Percentiles rank a stretch among this genome's conserved stretches.
Conservation (phyloP, 2,888 invertebrate genomes). For the Netelia inedita region DNA sequence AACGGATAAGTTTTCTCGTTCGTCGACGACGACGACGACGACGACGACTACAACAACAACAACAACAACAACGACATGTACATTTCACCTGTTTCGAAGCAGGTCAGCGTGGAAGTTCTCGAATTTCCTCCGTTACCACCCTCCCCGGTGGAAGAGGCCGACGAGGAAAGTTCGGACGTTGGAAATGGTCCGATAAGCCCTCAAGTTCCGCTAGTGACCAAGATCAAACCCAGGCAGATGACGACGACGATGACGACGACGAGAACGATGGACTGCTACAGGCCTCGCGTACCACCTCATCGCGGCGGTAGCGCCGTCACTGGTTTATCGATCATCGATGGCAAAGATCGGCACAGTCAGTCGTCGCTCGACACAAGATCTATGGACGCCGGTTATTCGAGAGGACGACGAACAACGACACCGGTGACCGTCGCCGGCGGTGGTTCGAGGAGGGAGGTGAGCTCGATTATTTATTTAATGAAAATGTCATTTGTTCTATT, state of each 20-base stretch:
- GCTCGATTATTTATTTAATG: slow-evolving; percentile 44
- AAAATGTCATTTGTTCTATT: neutral
- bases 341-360: slow-evolving; percentile 83
- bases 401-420: slow-evolving; percentile 79
- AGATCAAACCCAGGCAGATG: slow-evolving; percentile 74
- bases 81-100: too few relatives aligned
- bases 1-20: too few relatives aligned
- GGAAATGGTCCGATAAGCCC: slow-evolving; percentile 76
- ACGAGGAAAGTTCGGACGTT: slow-evolving; percentile 91
- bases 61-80: too few relatives aligned
- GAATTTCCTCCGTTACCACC: slow-evolving; percentile 93
- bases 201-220: slow-evolving; percentile 71
- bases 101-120: slow-evolving; percentile 88
- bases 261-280: slow-evolving; percentile 82
- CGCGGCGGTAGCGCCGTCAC: slow-evolving; percentile 85
- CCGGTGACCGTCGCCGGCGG: slow-evolving; percentile 68
- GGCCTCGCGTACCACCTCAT: slow-evolving; percentile 91
- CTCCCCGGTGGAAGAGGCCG: slow-evolving; percentile 93
- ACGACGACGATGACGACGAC: slow-evolving; percentile 60
- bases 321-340: slow-evolving; percentile 77
- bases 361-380: slow-evolving; percentile 93
- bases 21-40: too few relatives aligned
- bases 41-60: too few relatives aligned
- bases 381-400: slow-evolving; percentile 92
- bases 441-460: slow-evolving; percentile 84